Conservation (phyloP, 2,113 vertebrate genomes). For the Turnix velox region DNA sequence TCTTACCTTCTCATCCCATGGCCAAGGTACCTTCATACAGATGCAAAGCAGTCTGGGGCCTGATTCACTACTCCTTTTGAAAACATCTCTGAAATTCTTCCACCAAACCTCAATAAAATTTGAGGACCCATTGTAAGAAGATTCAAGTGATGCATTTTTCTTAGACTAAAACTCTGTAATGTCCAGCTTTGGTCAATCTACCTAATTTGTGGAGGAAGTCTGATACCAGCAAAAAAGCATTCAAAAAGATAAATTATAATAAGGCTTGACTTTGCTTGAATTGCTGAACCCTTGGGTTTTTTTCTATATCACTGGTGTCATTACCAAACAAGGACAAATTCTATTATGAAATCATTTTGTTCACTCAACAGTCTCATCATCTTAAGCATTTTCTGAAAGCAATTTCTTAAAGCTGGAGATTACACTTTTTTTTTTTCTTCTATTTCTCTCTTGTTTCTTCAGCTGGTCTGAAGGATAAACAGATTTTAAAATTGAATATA, state of each 20-base stretch:
- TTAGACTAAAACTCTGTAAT: not conserved
- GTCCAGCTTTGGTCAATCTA: not conserved
- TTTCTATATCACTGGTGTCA: not conserved
- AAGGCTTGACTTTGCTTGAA: not conserved
- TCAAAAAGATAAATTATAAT: not conserved
- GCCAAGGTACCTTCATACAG: not conserved
- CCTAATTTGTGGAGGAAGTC: not conserved
- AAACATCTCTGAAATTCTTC: not conserved
- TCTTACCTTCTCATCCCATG: not conserved
- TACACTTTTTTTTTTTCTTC: not conserved
- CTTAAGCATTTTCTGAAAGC: not conserved
- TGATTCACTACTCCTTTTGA: not conserved
- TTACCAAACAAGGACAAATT: conserved; percentile 15
- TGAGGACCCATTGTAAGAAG: not conserved
- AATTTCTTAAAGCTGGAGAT: conserved; percentile 27
- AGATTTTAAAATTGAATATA: conserved; percentile 27
- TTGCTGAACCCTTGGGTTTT: not conserved
- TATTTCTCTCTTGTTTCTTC: not conserved
- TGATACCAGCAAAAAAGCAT: not conserved
- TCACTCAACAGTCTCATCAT: conserved; percentile 9
- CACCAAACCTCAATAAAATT: not conserved
- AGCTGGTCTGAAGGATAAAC: conserved; percentile 17
- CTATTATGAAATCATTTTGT: conserved; percentile 11
- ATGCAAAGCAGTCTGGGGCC: not conserved
- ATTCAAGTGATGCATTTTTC: not conserved